Percentiles rank a stretch among this genome's conserved stretches.
phyloP scores from a whole-genome alignment of 2,888 invertebrate genomes.

The Chorisops tibialis region DNA sequence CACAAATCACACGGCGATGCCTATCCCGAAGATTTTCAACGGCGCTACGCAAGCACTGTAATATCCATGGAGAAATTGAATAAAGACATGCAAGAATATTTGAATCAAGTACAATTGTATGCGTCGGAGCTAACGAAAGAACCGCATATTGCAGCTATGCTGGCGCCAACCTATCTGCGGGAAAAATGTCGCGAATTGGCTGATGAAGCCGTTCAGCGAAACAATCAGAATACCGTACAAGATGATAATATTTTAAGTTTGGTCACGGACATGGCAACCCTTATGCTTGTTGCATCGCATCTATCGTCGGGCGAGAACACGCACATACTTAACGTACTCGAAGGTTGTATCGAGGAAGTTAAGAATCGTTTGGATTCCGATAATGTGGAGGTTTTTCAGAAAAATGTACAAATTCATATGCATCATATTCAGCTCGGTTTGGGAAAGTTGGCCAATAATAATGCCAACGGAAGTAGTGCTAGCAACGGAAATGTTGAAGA shows the following conservation, averaged over 20 bases:
- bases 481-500: conserved; percentile 16
- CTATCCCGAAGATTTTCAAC: conserved; percentile 83
- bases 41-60: conserved; percentile 81
- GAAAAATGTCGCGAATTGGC: conserved; percentile 87
- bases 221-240: conserved; percentile 62
- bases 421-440: conserved; percentile 47
- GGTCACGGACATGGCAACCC: conserved; percentile 82
- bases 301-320: conserved; percentile 78
- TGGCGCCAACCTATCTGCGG: conserved; percentile 82
- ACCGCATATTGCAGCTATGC: conserved; percentile 78
- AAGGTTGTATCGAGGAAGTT: conserved; percentile 88
- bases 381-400: conserved; percentile 78
- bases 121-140: conserved; percentile 86
- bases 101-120: conserved; percentile 79
- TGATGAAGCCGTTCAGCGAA: conserved; percentile 70
- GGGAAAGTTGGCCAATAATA: conserved; percentile 35
- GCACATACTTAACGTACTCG: conserved; percentile 84
- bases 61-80: conserved; percentile 90
- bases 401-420: conserved; percentile 87
- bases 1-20: conserved; percentile 74
- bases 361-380: conserved; percentile 71
- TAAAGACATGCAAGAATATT: conserved; percentile 77
- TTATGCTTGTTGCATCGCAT: conserved; percentile 60
- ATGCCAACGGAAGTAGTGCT: background rate
- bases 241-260: conserved; percentile 66